Base-by-base conservation (phyloP, 2,888 invertebrate species). In the Campaea margaritaria region DNA sequence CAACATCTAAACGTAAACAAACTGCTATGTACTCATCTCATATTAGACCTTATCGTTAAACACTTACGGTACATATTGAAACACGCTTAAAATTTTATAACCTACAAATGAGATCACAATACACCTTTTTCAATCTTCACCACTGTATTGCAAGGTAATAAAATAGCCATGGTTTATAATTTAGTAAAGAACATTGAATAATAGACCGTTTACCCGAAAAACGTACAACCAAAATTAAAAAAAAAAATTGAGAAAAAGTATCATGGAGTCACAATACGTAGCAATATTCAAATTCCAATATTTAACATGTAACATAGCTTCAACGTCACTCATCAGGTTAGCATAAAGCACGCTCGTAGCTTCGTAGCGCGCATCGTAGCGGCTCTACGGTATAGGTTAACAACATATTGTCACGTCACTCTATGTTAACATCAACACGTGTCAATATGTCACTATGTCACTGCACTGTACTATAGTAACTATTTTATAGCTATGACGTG, bases 401-500 rank as follows among this genome's bases (percentile, higher is more conserved):
- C 65, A 67, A 69, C 65, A 68, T 71, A 70, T 65, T 66, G 68
- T 72, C 70, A 74, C 72, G 67, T 63, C 73, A 75, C 69, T 67
- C 16, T 34, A 44, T 38, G 72, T 74, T 76, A 73, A 49, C 59
- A 62, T 62, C 73, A 69, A 73, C 73, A 70, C 63, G 34, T 63
- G 64, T 15, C 54, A 15, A 65, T 49, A 71, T 67, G 79, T 80
- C 78, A 78, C 64, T 68, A 65, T 72, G 73, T 75, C 74, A 74
- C 64, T 62, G 39, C 48, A 53, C 51, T 66, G 55, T 70, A n/a
- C n/a, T n/a, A 66, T 60, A 58, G 67, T 68, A 56, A 58, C 63
- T 72, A 70, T 68, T 65, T 70, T 73, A 72, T 76, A 72, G 72
- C 69, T 79, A 78, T 67, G 69, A 85, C 88, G 87, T 87, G 89